Evolutionary conservation across 2,113 vertebrate species (phyloP), one percentile per base, ranked within the genome.

Genomic region (Thunnus thynnus): DNA sequence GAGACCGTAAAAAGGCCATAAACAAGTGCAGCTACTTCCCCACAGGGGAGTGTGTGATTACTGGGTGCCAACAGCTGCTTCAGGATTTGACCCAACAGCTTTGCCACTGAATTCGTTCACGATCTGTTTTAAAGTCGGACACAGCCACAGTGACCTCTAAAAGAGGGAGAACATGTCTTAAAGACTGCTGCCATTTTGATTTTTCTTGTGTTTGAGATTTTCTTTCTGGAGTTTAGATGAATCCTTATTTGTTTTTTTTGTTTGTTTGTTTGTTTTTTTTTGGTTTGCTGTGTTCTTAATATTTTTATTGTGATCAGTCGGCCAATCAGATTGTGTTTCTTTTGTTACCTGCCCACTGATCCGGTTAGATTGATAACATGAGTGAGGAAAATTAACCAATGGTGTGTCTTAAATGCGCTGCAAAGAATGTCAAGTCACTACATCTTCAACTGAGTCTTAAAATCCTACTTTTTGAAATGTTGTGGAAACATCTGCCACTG

Each of bases 181-280:
- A 90, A 77, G 84, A 86, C 86, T 85, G 85, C 80, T 88, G 84
- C 85, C 86, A 88, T 76, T 86, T 87, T 47, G 13, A 81, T 41
- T 87, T 87, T 83, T 79, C 58, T 70, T 74, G 50, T 82, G 50
- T 41, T 7, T 81, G 69, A 66, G 52, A 62, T 75, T 73, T 72
- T 25, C 1, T 57, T 79, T 83, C 22, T 48, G 62, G 74, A 78
- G 22, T 22, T 22, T 10, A 51, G 25, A 82, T 16, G 17, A 41
- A 56, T 70, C 10, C 51, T 55, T 56, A 22, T 22, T 22, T 22
- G 22, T 57, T 61, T 11, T 52, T 18, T 58, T 36, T 30, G 7
- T 25, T 1, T 5, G 27, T 64, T 76, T 60, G 10, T 25, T 56
- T 73, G 55, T 56, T 47, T 76, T 47, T 47, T 20, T 13, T 72